A percentile compares a stretch with the other conserved stretches of the same genome.
These are phyloP conservation scores for Mus pahari DNA, from an alignment of 2,113 vertebrate genomes.

Conservation along the genomic window DNA sequence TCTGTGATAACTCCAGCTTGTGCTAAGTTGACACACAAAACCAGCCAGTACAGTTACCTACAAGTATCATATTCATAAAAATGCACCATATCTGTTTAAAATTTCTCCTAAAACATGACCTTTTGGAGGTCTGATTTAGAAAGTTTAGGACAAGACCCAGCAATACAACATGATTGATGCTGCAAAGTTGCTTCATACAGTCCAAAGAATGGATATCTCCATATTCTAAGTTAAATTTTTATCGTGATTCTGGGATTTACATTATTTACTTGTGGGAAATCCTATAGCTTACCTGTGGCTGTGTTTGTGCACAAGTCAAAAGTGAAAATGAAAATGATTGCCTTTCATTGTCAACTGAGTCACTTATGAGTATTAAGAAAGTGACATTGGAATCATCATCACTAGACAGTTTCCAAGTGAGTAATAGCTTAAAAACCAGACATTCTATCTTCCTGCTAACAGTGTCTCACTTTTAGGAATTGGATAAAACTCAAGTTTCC, in stretches of 20 bases:
- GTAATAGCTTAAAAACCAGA: background rate
- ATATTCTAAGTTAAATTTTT: background rate
- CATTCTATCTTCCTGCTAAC: background rate
- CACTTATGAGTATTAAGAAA: background rate
- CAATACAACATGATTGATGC: background rate
- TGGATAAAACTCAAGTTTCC: background rate
- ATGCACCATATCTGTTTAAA: background rate
- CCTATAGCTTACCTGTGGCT: background rate
- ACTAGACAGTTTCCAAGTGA: background rate
- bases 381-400: background rate
- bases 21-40: too few relatives aligned
- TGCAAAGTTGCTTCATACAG: background rate
- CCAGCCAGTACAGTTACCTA: too few relatives aligned
- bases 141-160: background rate
- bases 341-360: background rate
- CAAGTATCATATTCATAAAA: background rate
- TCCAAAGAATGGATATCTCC: background rate
- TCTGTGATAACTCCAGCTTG: too few relatives aligned
- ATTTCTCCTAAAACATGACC: background rate
- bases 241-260: background rate
- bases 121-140: background rate
- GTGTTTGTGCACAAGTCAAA: background rate
- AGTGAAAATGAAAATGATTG: background rate
- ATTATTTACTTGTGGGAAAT: background rate
- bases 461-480: background rate